Conservation (phyloP, 2,113 vertebrate species). For the Todiramphus chloris region DNA sequence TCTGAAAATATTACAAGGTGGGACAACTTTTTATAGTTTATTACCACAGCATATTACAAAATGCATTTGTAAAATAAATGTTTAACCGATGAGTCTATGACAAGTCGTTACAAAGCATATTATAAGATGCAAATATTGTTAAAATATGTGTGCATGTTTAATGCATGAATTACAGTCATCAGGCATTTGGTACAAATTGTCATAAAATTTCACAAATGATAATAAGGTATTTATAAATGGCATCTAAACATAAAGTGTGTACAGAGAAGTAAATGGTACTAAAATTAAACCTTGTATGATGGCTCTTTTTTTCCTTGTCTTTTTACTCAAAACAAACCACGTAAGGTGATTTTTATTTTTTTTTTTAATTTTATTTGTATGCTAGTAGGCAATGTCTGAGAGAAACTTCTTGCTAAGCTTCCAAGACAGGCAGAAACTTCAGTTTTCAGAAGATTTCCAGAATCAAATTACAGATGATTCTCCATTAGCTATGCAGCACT, state of each 20-base stretch:
- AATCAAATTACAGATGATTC: not conserved
- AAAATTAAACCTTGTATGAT: constrained; percentile 42
- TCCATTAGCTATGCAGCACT: not conserved
- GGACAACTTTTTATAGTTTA: constrained; percentile 62
- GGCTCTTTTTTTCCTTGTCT: not conserved
- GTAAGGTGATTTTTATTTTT: not conserved
- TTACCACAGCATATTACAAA: constrained; percentile 64
- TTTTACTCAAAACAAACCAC: not conserved
- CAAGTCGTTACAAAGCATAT: constrained; percentile 67
- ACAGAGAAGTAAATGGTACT: constrained; percentile 41
- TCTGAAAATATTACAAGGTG: constrained; percentile 64
- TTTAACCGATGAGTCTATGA: constrained; percentile 60
- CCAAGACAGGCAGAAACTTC: not conserved
- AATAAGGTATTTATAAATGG: constrained; percentile 72
- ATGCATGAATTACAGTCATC: constrained; percentile 70
- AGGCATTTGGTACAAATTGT: constrained; percentile 54
- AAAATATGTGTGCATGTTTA: constrained; percentile 76
- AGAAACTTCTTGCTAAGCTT: not conserved
- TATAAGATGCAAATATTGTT: constrained; percentile 77
- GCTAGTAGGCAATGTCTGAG: not conserved
- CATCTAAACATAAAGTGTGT: constrained; percentile 44
- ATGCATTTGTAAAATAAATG: constrained; percentile 67
- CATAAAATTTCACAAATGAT: constrained; percentile 70
- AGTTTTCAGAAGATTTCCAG: not conserved
- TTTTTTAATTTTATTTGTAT: not conserved